Base-by-base conservation (phyloP, 1,140 invertebrate genomes). In the Eumaeus atala region DNA sequence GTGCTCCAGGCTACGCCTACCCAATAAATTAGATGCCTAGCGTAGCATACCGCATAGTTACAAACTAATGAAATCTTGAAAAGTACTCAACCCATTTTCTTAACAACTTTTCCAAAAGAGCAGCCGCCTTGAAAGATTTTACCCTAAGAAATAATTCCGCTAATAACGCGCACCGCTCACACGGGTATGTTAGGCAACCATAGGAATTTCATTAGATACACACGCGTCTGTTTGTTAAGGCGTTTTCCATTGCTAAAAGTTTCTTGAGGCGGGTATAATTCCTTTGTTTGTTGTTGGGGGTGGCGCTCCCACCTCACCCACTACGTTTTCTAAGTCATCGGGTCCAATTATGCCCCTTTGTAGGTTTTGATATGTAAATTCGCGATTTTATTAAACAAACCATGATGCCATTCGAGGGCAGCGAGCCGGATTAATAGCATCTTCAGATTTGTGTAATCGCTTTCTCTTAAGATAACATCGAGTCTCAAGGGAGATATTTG, bases 171-270 rank as follows among this genome's bases (percentile, higher is more conserved):
- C 67, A 54, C 66, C 72, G 72, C 79, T 81, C 71, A 68, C 75
- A 72, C 83, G 79, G 74, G 73, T 77, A 82, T 84, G 82, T 81
- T 85, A 87, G 83, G 84, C 80, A 84, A 85, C 84, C 84, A 84
- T 85, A 84, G 84, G 84, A 87, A 87, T 87, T 87, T 87, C 82
- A 87, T 87, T 87, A 87, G 77, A 87, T 85, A 87, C 84, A 87
- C 82, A 87, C 82, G 78, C 80, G 82, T 84, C 66, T 87, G 84
- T 87, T 87, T 87, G 84, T 85, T 87, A 87, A 87, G 84, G 80
- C 81, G 84, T 84, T 85, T 87, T 85, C 84, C 80, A 87, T 84
- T 87, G 84, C 82, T 84, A 87, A 85, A 87, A 87, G 84, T 87
- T 87, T 87, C 84, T 87, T 87, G 82, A 85, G 80, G 84, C 84